These are phyloP conservation scores for Atherix ibis DNA, from an alignment of 2,888 invertebrate species.

Conservation along the genomic window DNA sequence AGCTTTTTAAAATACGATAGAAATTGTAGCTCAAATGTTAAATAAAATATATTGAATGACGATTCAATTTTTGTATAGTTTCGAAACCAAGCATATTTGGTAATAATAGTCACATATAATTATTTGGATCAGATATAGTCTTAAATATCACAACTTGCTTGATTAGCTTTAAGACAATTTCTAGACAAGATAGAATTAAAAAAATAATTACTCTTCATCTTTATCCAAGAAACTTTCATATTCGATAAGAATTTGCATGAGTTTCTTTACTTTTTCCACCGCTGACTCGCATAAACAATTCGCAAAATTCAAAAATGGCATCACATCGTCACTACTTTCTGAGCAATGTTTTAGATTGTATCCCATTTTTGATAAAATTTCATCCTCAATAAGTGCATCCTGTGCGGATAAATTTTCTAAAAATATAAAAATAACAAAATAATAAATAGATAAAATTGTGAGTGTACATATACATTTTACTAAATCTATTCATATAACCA, in stretches of 20 bases:
- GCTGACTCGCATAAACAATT: conserved; percentile 2
- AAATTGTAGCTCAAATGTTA: no score
- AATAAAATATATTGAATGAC: no score
- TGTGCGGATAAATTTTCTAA: conserved; percentile 4
- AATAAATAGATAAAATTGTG: not conserved
- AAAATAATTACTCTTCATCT: conserved; percentile 6
- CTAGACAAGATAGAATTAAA: no score
- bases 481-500: no score
- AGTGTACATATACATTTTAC: no score
- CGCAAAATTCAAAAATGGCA: conserved; percentile 3
- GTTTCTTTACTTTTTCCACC: not conserved
- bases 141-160: no score
- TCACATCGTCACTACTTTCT: conserved; percentile 4
- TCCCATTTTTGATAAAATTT: conserved; percentile 3
- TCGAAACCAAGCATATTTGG: no score
- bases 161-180: no score
- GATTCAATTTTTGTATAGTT: no score
- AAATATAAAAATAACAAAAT: not conserved
- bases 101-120: no score
- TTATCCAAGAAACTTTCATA: conserved; percentile 1
- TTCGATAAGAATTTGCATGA: not conserved
- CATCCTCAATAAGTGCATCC: conserved; percentile 4
- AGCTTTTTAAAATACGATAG: no score
- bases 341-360: conserved; percentile 5
- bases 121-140: no score